Percentiles rank a stretch among this genome's conserved stretches.
phyloP scores from a whole-genome alignment of 2,888 invertebrate species.

The Ormia ochracea region DNA sequence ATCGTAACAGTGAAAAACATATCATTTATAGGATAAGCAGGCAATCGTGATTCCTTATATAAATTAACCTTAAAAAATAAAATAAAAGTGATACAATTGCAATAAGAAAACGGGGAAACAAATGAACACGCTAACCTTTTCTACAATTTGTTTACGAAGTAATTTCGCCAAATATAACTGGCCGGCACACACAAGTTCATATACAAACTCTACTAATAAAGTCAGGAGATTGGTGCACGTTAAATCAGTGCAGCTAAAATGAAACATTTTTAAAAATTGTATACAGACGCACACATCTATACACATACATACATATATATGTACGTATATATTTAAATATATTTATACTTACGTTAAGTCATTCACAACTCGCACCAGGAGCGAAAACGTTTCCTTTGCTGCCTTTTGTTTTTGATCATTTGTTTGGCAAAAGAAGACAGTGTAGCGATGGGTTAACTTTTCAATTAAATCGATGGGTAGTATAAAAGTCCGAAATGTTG shows the following conservation, averaged over 20 bases:
- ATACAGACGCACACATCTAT: too few relatives aligned
- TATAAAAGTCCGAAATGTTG: constrained; percentile 97
- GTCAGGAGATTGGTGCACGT: constrained; percentile 85
- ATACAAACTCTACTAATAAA: constrained; percentile 94
- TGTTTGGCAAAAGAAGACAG: constrained; percentile 83
- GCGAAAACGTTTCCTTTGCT: constrained; percentile 91
- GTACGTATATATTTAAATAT: too few relatives aligned
- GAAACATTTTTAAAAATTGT: not conserved
- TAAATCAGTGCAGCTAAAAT: constrained; percentile 87
- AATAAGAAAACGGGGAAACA: not conserved
- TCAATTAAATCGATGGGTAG: constrained; percentile 89
- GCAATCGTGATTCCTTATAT: constrained; percentile 73
- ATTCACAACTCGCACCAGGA: constrained; percentile 95
- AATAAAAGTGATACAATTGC: not conserved
- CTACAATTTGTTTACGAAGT: constrained; percentile 91
- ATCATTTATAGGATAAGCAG: constrained; percentile 70
- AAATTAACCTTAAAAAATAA: constrained; percentile 68
- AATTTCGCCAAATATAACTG: constrained; percentile 94
- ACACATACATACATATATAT: too few relatives aligned
- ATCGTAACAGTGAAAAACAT: constrained; percentile 76
- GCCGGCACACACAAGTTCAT: constrained; percentile 93
- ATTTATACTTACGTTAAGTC: constrained; percentile 90
- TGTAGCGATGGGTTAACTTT: constrained; percentile 84
- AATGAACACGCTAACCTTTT: constrained; percentile 80
- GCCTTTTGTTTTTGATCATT: constrained; percentile 84